Percentiles rank a stretch among this genome's conserved stretches.
phyloP scores from a whole-genome alignment of 2,797 vertebrate genomes.

The Amazona ochrocephala region DNA sequence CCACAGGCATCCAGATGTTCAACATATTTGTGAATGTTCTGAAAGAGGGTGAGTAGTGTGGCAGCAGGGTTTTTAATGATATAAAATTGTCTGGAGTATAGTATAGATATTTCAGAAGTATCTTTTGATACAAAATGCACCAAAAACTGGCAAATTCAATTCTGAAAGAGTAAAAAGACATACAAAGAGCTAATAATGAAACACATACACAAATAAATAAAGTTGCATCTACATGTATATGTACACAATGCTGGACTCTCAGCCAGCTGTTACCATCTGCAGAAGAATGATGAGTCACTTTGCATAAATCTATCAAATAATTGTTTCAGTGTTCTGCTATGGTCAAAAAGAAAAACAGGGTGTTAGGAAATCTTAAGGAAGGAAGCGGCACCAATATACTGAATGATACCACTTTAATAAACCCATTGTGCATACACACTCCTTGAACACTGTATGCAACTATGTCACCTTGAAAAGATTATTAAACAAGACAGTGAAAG shows the following conservation, averaged over 20 bases:
- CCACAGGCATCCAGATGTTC: constrained; percentile 51
- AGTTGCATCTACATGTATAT: neutral
- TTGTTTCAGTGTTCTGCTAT: neutral
- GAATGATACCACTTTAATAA: neutral
- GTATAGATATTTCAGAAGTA: neutral
- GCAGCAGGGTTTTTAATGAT: neutral
- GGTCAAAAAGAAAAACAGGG: neutral
- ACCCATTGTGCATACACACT: fast-evolving
- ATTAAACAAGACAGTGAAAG: neutral
- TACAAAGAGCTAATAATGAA: neutral
- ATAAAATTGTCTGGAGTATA: neutral
- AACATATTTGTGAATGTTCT: constrained; percentile 31
- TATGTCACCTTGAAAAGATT: neutral
- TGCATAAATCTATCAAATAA: neutral
- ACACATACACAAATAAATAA: neutral
- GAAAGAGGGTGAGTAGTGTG: neutral
- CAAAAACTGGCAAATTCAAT: neutral
- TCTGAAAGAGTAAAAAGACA: neutral
- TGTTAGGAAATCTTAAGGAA: neutral
- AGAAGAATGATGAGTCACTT: neutral
- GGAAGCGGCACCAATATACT: neutral
- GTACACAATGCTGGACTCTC: neutral
- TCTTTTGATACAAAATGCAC: neutral
- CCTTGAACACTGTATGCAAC: neutral
- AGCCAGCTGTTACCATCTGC: neutral